These are phyloP conservation scores for Phrynocephalus vlangalii DNA, from an alignment of 2,797 vertebrate genomes.

Conservation along the genomic window DNA sequence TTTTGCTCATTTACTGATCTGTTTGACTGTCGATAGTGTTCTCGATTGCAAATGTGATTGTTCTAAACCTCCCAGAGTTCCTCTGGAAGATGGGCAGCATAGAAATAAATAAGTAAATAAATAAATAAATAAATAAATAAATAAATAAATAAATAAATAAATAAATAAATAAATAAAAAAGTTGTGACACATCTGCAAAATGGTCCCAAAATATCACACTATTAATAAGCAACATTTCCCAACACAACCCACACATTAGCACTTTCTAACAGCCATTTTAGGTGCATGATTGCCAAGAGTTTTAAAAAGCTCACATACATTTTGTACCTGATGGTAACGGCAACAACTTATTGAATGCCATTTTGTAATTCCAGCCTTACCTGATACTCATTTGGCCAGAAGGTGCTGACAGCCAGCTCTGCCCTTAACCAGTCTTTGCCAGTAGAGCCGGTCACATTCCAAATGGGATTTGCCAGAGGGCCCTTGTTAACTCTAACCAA, in stretches of 20 bases:
- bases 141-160: too few species aligned
- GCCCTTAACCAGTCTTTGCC: conserved; percentile 95
- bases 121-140: too few species aligned
- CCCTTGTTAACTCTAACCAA: conserved; percentile 97
- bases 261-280: not conserved
- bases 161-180: not conserved
- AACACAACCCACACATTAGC: not conserved
- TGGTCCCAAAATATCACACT: not conserved
- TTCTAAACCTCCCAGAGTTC: too few species aligned
- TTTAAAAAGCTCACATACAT: not conserved
- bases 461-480: conserved; percentile 95
- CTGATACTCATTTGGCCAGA: conserved; percentile 99
- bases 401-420: conserved; percentile 97
- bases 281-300: not conserved
- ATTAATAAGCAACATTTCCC: not conserved
- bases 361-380: conserved; percentile 74
- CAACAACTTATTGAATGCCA: not conserved
- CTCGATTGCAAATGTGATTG: too few species aligned
- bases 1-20: too few species aligned
- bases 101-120: too few species aligned
- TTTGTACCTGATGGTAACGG: not conserved
- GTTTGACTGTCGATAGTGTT: too few species aligned
- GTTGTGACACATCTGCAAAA: not conserved
- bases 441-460: conserved; percentile 95
- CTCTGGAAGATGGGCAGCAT: too few species aligned